A percentile compares a stretch with the other conserved stretches of the same genome.
Conservation (phyloP, 1,140 invertebrate species). For the Dysdera silvatica region DNA sequence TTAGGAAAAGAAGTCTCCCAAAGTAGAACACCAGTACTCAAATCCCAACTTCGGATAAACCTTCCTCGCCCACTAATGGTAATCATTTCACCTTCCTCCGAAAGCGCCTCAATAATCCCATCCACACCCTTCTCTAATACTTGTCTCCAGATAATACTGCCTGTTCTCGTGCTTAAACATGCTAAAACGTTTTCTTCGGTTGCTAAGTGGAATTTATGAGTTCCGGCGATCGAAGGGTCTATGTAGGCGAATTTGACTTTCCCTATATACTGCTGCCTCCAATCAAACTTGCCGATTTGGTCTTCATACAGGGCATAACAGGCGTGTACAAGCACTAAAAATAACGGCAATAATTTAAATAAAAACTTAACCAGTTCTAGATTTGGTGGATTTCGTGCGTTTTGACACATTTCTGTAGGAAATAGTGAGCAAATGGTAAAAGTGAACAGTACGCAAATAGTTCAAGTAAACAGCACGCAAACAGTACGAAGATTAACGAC, state of each 20-base stretch:
- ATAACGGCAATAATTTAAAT: neutral
- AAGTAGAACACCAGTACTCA: constrained; percentile 55
- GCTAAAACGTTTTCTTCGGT: constrained; percentile 82
- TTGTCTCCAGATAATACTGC: constrained; percentile 71
- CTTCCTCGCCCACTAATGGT: constrained; percentile 63
- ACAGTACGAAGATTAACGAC: too few species aligned
- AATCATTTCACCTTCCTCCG: constrained; percentile 51
- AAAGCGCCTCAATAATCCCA: constrained; percentile 52
- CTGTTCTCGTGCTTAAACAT: constrained; percentile 70
- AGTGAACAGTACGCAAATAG: too few species aligned
- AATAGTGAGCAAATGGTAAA: too few species aligned
- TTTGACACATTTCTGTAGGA: too few species aligned
- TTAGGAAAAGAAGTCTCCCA: constrained; percentile 48
- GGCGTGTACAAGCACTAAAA: neutral
- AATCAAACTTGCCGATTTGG: constrained; percentile 37
- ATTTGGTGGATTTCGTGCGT: too few species aligned
- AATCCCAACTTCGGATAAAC: constrained; percentile 68
- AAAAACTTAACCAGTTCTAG: too few species aligned
- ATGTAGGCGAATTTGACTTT: constrained; percentile 69
- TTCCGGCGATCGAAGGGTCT: constrained; percentile 50
- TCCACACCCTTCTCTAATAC: constrained; percentile 53
- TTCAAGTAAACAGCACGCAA: too few species aligned
- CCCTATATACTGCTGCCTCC: constrained; percentile 77
- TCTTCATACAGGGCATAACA: constrained; percentile 31
- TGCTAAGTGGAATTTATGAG: constrained; percentile 50